Evolutionary conservation across 2,797 vertebrate genomes (phyloP).

Genomic region (Echiichthys vipera): DNA sequence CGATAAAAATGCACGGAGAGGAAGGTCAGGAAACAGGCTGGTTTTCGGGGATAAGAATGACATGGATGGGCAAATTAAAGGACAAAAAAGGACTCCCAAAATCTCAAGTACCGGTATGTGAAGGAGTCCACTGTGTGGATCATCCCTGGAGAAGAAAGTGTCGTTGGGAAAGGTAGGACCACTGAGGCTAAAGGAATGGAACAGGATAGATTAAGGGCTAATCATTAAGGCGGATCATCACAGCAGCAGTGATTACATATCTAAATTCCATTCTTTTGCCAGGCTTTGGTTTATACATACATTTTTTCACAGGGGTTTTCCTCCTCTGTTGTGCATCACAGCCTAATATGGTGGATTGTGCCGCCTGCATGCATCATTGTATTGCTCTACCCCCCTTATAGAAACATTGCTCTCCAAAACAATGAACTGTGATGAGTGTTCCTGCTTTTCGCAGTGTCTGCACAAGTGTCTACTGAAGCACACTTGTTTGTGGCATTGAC

Average conservation of each 20-base stretch:
- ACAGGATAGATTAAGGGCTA: background rate
- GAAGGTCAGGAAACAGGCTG: background rate
- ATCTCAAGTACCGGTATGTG: background rate
- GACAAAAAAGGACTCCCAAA: background rate
- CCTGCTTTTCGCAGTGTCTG: too few relatives aligned
- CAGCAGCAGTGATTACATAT: too few relatives aligned
- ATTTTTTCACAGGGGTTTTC: background rate
- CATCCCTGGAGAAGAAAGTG: background rate
- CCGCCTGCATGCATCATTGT: too few relatives aligned
- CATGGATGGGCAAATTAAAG: background rate
- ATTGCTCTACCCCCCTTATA: background rate
- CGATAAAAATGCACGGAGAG: background rate
- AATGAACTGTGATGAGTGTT: background rate
- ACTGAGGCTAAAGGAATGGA: background rate
- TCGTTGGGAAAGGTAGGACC: background rate
- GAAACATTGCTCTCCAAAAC: background rate
- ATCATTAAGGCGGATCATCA: background rate
- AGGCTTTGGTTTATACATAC: too few relatives aligned
- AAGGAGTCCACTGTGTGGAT: background rate
- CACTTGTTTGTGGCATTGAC: too few relatives aligned
- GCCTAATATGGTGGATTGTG: background rate
- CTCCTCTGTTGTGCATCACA: background rate
- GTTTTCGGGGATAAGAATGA: background rate
- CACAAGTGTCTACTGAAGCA: too few relatives aligned
- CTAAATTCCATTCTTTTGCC: too few relatives aligned